Evolutionary conservation across 2,888 invertebrate species (phyloP), one percentile per base, ranked within the genome.

Genomic region (Eupithecia vulgata): DNA sequence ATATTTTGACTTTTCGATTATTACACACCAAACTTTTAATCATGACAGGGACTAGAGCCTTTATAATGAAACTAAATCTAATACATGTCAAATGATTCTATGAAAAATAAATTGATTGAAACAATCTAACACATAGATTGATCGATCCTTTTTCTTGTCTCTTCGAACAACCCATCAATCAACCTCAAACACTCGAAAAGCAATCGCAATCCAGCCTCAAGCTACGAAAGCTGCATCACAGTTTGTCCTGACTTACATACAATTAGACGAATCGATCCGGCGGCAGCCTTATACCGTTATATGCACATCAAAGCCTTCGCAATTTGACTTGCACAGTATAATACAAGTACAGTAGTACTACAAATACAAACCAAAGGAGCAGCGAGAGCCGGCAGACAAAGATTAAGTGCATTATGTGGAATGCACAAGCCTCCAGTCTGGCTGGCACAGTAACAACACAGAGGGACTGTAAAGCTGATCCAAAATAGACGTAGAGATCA

Each of bases 231-330:
- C 48, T 73, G 73, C 69, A 76, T 69, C 69, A 66, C 70, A 65
- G 76, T 74, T 77, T 74, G 70, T 73, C 70, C 70, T 67, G 59
- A 64, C 64, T 62, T 72, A 67, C 76, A 78, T 77, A 76, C 78
- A 80, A 80, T 80, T 79, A 80, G 71, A 73, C 17, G 73, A 70
- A 76, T 78, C 76, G 75, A 79, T 76, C 72, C 67, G 68, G 64
- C 71, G 66, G 69, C 75, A 71, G 74, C 71, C 75, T 75, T 72
- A 75, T 69, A 52, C 69, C 72, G 70, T 71, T 72, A 59, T 64
- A 78, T 77, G 78, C 77, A 76, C 78, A 76, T 79, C 79, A 79
- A 79, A 76, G 78, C 79, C 67, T 72, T 45, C 71, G 67, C 72
- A 75, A 75, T 75, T 70, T 70, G 42, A 67, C 72, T 57, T 21